These are phyloP conservation scores for Lepeophtheirus nordmannii DNA, from an alignment of 2,888 invertebrate species.

Conservation along the genomic window DNA sequence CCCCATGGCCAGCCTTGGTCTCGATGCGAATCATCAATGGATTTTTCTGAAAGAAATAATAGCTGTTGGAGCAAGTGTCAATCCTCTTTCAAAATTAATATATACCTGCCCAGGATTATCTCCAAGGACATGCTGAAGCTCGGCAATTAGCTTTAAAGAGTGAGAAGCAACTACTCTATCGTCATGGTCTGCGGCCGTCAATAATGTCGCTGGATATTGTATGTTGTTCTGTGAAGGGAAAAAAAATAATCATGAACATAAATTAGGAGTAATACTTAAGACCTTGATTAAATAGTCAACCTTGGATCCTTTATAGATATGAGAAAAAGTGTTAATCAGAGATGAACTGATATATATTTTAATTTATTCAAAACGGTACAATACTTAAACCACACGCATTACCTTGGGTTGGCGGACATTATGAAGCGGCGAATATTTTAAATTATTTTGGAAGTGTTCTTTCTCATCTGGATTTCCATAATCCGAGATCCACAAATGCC, in stretches of 20 bases:
- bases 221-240: conserved; percentile 21
- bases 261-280: too few species aligned
- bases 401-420: conserved; percentile 45
- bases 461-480: conserved; percentile 77
- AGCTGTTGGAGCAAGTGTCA: not conserved
- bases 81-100: too few species aligned
- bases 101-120: conserved; percentile 42
- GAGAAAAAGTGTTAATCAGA: too few species aligned
- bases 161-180: conserved; percentile 95
- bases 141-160: conserved; percentile 83
- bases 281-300: too few species aligned
- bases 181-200: conserved; percentile 95
- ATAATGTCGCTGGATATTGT: conserved; percentile 77
- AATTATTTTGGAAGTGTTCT: conserved; percentile 66
- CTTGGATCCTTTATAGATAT: too few species aligned
- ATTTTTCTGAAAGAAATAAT: conserved; percentile 43
- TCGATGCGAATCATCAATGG: conserved; percentile 80
- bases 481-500: conserved; percentile 89
- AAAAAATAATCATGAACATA: conserved; percentile 21
- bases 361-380: too few species aligned
- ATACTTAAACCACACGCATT: not conserved
- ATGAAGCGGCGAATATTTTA: conserved; percentile 83
- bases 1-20: conserved; percentile 90
- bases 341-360: too few species aligned
- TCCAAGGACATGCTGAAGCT: conserved; percentile 61